phyloP scores from a whole-genome alignment of 2,888 invertebrate species.

The Hypena proboscidalis region DNA sequence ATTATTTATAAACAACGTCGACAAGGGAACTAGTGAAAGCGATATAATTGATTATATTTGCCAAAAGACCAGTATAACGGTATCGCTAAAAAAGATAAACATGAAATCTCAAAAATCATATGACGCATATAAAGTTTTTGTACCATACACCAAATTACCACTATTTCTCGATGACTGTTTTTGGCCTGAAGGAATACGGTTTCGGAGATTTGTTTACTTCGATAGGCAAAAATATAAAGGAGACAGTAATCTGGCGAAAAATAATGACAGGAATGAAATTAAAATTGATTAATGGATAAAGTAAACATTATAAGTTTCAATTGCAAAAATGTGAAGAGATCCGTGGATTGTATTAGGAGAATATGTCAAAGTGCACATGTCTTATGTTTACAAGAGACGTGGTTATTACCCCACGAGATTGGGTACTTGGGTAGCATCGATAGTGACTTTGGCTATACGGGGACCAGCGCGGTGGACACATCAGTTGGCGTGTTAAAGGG shows the following conservation, averaged over 20 bases:
- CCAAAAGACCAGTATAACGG: neutral
- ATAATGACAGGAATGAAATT: neutral
- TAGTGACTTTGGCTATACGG: too few species aligned
- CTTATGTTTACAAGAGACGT: too few species aligned
- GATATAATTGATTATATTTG: conserved; percentile 1
- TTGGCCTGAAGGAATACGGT: conserved; percentile 4
- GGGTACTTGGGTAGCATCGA: too few species aligned
- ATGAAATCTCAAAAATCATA: neutral
- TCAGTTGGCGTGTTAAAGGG: too few species aligned
- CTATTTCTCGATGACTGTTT: neutral
- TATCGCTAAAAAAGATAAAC: conserved; percentile 1
- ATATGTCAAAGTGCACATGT: too few species aligned
- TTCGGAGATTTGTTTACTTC: conserved; percentile 1
- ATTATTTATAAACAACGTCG: neutral
- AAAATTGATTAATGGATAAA: neutral
- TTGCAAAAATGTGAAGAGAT: too few species aligned
- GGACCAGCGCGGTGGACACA: too few species aligned
- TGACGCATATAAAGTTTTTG: conserved; percentile 7
- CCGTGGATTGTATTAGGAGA: too few species aligned
- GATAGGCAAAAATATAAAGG: neutral
- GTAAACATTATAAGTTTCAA: too few species aligned
- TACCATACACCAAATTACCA: neutral
- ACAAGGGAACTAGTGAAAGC: neutral
- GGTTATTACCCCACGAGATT: too few species aligned
- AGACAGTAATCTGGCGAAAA: neutral